Percentiles rank a stretch among this genome's conserved stretches.
These are phyloP conservation scores for Callimorpha dominula DNA, from an alignment of 2,888 invertebrate genomes.

Conservation along the genomic window DNA sequence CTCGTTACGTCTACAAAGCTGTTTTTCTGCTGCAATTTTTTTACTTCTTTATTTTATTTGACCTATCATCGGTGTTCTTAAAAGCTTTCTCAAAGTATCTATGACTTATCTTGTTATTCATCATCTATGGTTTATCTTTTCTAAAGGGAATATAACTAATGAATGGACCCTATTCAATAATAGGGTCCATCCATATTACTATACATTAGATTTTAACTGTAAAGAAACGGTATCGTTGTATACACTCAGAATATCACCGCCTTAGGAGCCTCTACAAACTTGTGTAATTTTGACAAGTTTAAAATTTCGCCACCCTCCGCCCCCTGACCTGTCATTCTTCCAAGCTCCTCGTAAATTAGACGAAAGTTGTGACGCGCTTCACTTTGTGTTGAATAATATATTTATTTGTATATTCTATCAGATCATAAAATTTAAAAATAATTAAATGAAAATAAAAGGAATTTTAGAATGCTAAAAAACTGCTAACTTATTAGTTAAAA, in stretches of 20 bases:
- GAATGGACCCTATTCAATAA: too few species aligned
- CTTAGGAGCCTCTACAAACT: constrained; percentile 46
- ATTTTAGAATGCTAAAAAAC: too few species aligned
- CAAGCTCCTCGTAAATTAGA: constrained; percentile 50
- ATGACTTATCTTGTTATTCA: too few species aligned
- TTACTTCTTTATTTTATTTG: neutral
- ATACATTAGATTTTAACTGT: neutral
- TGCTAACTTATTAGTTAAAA: too few species aligned
- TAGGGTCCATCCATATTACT: too few species aligned
- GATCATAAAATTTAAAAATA: neutral
- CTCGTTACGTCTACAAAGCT: neutral
- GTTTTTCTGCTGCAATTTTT: neutral
- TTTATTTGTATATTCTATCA: constrained; percentile 32
- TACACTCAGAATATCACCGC: constrained; percentile 31
- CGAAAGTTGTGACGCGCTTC: constrained; percentile 19
- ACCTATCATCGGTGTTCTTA: neutral
- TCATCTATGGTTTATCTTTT: neutral
- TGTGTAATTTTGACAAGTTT: constrained; percentile 56
- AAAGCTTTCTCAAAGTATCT: neutral
- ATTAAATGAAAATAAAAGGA: neutral
- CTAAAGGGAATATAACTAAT: neutral
- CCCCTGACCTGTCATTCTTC: constrained; percentile 49
- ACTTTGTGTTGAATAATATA: constrained; percentile 34
- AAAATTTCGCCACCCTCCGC: constrained; percentile 37
- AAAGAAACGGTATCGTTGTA: constrained; percentile 12